A percentile compares a stretch with the other conserved stretches of the same genome.
Conservation (phyloP, 2,113 vertebrate genomes). For the Rhadina sibilatrix region DNA sequence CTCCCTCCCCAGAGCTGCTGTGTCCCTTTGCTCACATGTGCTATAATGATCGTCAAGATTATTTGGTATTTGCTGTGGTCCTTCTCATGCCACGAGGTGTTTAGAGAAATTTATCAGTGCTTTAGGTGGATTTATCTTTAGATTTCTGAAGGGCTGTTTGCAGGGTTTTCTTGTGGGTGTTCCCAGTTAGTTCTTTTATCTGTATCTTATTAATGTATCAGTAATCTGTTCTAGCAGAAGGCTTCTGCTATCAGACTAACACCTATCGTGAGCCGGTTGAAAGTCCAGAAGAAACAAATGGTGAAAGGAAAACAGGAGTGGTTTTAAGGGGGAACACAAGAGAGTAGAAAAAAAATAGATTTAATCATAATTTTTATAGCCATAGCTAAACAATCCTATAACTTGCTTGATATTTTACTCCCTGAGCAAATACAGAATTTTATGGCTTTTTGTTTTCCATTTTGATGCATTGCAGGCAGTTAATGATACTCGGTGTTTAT, state of each 20-base stretch:
- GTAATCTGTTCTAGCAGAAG: neutral
- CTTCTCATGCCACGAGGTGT: neutral
- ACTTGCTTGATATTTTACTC: neutral
- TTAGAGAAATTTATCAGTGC: neutral
- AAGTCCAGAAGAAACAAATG: neutral
- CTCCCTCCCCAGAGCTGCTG: neutral
- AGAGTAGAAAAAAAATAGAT: neutral
- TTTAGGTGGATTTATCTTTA: neutral
- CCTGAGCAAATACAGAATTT: neutral
- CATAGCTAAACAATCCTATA: neutral
- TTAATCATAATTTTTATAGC: neutral
- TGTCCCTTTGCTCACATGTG: neutral
- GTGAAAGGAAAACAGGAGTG: neutral
- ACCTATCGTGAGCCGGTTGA: neutral
- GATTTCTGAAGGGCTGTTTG: neutral
- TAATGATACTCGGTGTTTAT: neutral
- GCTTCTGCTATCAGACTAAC: neutral
- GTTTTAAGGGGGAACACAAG: neutral
- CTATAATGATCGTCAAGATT: fast-evolving
- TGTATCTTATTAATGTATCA: neutral
- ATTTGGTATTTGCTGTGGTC: fast-evolving
- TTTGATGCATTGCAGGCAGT: neutral
- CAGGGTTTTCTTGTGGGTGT: neutral
- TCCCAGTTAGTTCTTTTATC: neutral
- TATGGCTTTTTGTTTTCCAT: neutral